Evolutionary conservation across 2,888 invertebrate species (phyloP).

Genomic region (Diloba caeruleocephala): DNA sequence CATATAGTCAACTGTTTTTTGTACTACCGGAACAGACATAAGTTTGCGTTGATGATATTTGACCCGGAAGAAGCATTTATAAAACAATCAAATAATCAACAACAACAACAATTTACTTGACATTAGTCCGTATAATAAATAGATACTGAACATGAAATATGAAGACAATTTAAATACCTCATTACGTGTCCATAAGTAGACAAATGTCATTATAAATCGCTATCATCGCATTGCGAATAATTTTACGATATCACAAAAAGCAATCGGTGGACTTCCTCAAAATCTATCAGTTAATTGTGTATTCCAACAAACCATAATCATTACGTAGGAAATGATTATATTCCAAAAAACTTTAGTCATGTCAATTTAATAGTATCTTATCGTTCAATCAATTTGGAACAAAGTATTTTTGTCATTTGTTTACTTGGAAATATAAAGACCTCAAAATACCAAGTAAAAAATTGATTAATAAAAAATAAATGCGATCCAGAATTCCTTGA

Average conservation of each 20-base stretch:
- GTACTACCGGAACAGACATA: conserved; percentile 10
- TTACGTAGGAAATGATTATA: background rate
- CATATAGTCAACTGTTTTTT: conserved; percentile 2
- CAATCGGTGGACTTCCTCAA: conserved; percentile 33
- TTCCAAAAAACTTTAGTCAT: background rate
- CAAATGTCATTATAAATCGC: conserved; percentile 7
- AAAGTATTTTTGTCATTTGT: conserved; percentile 7
- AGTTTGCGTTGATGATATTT: conserved; percentile 5
- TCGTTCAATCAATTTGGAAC: background rate
- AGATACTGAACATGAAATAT: conserved; percentile 10
- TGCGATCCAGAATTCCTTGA: conserved; percentile 36
- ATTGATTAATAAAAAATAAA: conserved; percentile 25
- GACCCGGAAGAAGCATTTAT: conserved; percentile 24
- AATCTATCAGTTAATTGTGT: conserved; percentile 13
- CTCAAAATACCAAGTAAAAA: conserved; percentile 29
- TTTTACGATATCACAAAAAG: conserved; percentile 28
- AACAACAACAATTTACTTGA: conserved; percentile 18
- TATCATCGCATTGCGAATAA: conserved; percentile 14
- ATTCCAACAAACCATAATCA: conserved; percentile 1
- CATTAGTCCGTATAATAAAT: background rate
- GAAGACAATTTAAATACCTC: conserved; percentile 10
- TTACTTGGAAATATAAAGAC: conserved; percentile 9
- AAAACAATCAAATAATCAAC: conserved; percentile 26
- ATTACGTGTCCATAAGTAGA: conserved; percentile 12
- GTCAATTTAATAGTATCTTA: conserved; percentile 3